Conservation (phyloP, 2,888 invertebrate genomes). For the Panopea generosa region DNA sequence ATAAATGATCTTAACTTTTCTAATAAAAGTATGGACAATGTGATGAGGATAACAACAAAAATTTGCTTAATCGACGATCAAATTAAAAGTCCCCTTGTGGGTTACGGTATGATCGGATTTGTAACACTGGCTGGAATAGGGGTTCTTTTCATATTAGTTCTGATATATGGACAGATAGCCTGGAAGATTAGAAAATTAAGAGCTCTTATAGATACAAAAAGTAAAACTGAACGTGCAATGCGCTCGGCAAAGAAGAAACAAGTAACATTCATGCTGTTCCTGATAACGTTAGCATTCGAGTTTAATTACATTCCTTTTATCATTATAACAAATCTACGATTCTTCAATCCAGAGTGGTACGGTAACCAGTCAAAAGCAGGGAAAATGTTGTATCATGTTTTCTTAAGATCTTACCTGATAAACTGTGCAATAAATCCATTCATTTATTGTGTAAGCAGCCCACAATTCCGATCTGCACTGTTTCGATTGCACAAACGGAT, state of each 20-base stretch:
- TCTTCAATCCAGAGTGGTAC: conserved; percentile 59
- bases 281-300: conserved; percentile 73
- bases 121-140: conserved; percentile 37
- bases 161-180: conserved; percentile 44
- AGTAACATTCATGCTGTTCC: conserved; percentile 68
- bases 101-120: conserved; percentile 50
- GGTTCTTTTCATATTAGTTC: conserved; percentile 41
- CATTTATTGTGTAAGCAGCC: conserved; percentile 78
- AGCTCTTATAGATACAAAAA: not conserved
- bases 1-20: too few species aligned
- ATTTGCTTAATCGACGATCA: conserved; percentile 49
- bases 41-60: conserved; percentile 23
- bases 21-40: not conserved
- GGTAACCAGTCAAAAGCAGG: conserved; percentile 44
- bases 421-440: conserved; percentile 78
- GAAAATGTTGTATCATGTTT: conserved; percentile 71
- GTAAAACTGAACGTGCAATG: conserved; percentile 19
- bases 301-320: conserved; percentile 73
- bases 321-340: conserved; percentile 67
- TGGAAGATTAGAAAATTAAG: conserved; percentile 36
- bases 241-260: conserved; percentile 33
- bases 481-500: too few species aligned
- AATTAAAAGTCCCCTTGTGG: conserved; percentile 33
- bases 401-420: conserved; percentile 69
- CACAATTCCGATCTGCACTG: conserved; percentile 63